These are phyloP conservation scores for Trematomus loennbergii DNA, from an alignment of 2,113 vertebrate species.

Conservation along the genomic window DNA sequence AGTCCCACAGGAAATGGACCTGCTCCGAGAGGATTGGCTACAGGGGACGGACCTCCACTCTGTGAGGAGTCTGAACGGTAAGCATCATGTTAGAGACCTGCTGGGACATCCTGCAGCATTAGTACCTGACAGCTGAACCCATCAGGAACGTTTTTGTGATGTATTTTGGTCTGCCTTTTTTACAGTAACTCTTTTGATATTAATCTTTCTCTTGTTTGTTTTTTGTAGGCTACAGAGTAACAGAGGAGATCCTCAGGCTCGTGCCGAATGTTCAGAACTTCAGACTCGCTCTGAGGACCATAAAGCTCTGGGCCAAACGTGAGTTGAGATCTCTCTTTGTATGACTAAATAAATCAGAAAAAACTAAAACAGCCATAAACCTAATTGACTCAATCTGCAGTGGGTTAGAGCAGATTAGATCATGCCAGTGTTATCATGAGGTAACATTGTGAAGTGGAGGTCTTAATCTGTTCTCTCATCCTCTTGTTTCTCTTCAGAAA, in stretches of 20 bases:
- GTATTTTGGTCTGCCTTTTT: neutral
- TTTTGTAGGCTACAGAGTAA: conserved; percentile 91
- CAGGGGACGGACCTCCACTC: conserved; percentile 91
- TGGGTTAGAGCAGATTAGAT: neutral
- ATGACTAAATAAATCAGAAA: too few species aligned
- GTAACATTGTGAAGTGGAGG: neutral
- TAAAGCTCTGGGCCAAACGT: conserved; percentile 1
- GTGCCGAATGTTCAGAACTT: conserved; percentile 95
- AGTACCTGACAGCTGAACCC: neutral
- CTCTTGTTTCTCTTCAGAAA: conserved; percentile 79
- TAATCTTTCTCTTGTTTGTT: neutral
- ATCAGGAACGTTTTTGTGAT: neutral
- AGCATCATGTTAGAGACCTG: conserved; percentile 9
- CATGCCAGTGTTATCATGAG: neutral
- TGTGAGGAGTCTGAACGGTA: conserved; percentile 94
- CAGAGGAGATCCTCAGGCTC: conserved; percentile 93
- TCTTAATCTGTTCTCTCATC: neutral
- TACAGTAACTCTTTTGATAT: neutral
- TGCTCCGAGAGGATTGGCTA: conserved; percentile 89
- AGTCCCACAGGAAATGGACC: conserved; percentile 91
- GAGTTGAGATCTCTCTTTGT: neutral
- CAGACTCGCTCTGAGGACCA: conserved; percentile 86
- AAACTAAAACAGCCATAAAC: too few species aligned
- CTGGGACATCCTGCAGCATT: neutral
- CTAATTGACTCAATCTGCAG: neutral